Evolutionary conservation across 2,888 invertebrate genomes (phyloP).

Genomic region (Euphydryas editha): DNA sequence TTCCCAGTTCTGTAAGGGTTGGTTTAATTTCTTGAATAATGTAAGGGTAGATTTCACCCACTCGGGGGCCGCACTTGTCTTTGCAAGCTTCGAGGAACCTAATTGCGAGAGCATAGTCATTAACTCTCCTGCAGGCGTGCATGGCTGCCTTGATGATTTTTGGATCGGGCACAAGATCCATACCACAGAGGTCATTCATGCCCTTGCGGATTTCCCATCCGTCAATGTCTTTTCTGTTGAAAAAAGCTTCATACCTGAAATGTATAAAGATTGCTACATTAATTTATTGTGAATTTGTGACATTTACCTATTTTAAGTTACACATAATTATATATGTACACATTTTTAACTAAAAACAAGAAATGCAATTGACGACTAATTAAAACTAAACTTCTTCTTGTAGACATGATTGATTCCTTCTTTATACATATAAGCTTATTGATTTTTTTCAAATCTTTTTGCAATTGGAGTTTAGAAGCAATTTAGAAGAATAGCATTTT

Average conservation of each 20-base stretch:
- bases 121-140: constrained; percentile 95
- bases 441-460: no score
- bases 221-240: constrained; percentile 94
- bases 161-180: constrained; percentile 97
- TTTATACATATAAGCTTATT: no score
- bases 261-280: background rate
- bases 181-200: constrained; percentile 93
- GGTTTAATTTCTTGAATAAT: constrained; percentile 95
- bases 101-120: constrained; percentile 96
- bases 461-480: no score
- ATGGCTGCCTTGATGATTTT: constrained; percentile 93
- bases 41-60: constrained; percentile 92
- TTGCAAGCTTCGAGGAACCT: constrained; percentile 96
- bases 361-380: no score
- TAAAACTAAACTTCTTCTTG: no score
- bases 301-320: no score
- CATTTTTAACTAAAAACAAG: no score
- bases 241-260: constrained; percentile 90
- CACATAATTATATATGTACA: no score
- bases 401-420: no score
- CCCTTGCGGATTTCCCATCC: constrained; percentile 97
- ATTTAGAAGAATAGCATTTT: no score
- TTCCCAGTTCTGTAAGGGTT: constrained; percentile 95
- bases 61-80: constrained; percentile 91
- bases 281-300: background rate